Evolutionary conservation across 2,888 invertebrate species (phyloP).

Genomic region (Mimachlamys varia): DNA sequence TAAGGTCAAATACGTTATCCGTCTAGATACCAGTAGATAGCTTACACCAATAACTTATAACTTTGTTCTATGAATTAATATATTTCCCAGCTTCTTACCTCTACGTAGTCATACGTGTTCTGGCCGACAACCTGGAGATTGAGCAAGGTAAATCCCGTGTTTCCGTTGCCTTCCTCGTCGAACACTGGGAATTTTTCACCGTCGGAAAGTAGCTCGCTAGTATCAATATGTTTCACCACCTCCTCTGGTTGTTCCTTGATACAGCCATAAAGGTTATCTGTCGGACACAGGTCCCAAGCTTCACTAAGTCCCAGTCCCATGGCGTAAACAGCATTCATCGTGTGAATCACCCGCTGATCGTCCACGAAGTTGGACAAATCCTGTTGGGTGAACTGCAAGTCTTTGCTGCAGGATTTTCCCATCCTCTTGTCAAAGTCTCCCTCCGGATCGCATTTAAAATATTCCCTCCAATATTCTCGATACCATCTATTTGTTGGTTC

Average conservation of each 20-base stretch:
- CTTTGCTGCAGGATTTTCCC: conserved; percentile 52
- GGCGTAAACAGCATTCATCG: conserved; percentile 71
- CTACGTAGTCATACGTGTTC: conserved; percentile 53
- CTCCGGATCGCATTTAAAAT: conserved; percentile 67
- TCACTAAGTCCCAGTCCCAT: conserved; percentile 64
- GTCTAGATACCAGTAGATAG: too few relatives aligned
- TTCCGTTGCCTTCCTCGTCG: conserved; percentile 71
- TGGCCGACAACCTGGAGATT: conserved; percentile 63
- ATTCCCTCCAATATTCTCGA: conserved; percentile 71
- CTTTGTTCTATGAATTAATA: too few relatives aligned
- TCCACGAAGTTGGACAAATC: conserved; percentile 50
- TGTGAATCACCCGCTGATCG: conserved; percentile 70
- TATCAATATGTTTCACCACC: conserved; percentile 48
- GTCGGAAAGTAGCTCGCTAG: conserved; percentile 48
- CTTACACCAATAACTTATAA: too few relatives aligned
- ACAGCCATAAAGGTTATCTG: conserved; percentile 62
- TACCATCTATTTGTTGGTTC: conserved; percentile 71
- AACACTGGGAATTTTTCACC: conserved; percentile 61
- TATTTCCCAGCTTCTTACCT: conserved; percentile 52
- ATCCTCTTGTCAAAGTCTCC: conserved; percentile 66
- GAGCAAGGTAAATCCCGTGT: conserved; percentile 69
- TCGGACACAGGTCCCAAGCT: conserved; percentile 64
- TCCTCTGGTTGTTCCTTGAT: conserved; percentile 46
- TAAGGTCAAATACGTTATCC: too few relatives aligned
- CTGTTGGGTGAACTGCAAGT: conserved; percentile 51